Evolutionary conservation across 1,140 invertebrate genomes (phyloP).

Genomic region (Penaeus vannamei): DNA sequence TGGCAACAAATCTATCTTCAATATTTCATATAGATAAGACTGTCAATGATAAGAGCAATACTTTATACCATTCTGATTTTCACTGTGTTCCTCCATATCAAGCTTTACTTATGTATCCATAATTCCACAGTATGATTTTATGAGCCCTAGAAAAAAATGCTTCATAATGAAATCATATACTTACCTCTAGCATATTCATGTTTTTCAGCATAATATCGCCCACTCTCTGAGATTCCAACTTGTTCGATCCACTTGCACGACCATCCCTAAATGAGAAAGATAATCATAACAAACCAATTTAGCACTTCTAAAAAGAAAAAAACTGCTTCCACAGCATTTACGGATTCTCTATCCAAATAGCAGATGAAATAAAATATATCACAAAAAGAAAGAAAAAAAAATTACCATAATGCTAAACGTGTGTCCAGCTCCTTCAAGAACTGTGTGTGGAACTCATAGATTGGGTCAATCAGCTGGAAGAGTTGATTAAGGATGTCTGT

Average conservation of each 20-base stretch:
- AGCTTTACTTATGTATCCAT: conserved; percentile 13
- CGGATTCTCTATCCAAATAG: too few relatives aligned
- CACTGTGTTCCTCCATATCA: not conserved
- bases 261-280: conserved; percentile 73
- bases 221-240: conserved; percentile 75
- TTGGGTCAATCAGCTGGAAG: conserved; percentile 78
- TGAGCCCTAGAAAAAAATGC: too few relatives aligned
- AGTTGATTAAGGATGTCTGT: conserved; percentile 74
- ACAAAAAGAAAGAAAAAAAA: not conserved
- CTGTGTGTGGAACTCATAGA: conserved; percentile 79
- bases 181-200: conserved; percentile 72
- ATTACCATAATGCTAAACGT: conserved; percentile 77
- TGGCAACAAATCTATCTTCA: too few relatives aligned
- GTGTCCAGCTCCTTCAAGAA: conserved; percentile 81
- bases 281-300: not conserved
- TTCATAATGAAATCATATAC: not conserved
- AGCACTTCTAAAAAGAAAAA: not conserved
- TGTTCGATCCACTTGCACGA: conserved; percentile 74
- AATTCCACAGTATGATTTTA: not conserved
- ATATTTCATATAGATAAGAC: too few relatives aligned
- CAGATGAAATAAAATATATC: too few relatives aligned
- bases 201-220: conserved; percentile 80
- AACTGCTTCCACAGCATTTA: too few relatives aligned
- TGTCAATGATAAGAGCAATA: too few relatives aligned
- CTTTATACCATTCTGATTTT: too few relatives aligned